Percentiles rank a stretch among this genome's conserved stretches.
Conservation (phyloP, 2,113 vertebrate species). For the Petrocephalus zakoni region DNA sequence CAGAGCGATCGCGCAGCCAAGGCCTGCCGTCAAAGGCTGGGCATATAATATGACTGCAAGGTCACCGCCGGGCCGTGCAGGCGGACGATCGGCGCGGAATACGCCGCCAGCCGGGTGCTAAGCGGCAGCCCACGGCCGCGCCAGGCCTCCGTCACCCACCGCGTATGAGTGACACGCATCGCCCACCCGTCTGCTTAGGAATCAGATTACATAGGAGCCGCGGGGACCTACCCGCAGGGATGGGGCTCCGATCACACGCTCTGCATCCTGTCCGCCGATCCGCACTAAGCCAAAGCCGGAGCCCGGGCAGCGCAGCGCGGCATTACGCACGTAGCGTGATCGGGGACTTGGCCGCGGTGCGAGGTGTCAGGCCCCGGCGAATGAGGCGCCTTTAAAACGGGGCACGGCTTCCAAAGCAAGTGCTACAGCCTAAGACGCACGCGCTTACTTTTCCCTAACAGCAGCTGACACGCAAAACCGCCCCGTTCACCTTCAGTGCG, state of each 20-base stretch:
- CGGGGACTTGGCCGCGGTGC: background rate
- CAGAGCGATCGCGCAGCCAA: background rate
- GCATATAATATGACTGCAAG: background rate
- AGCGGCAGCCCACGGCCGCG: too few species aligned
- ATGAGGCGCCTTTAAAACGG: background rate
- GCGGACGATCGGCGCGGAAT: background rate
- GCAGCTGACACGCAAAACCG: background rate
- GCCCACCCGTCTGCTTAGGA: background rate
- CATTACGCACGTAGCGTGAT: background rate
- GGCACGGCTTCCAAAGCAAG: background rate
- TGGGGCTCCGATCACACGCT: conserved; percentile 20
- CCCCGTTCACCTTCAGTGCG: background rate
- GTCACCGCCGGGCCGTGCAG: background rate
- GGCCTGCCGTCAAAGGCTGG: background rate
- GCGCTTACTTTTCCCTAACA: background rate
- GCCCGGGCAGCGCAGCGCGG: background rate
- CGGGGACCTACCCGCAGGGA: background rate
- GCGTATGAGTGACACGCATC: background rate
- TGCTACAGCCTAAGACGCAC: background rate
- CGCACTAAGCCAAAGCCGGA: background rate
- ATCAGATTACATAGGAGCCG: background rate
- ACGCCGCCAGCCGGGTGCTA: background rate
- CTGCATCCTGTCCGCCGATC: conserved; percentile 27
- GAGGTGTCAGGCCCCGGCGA: background rate
- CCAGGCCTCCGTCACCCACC: background rate